phyloP scores from a whole-genome alignment of 2,113 vertebrate species.

The Melospiza georgiana region DNA sequence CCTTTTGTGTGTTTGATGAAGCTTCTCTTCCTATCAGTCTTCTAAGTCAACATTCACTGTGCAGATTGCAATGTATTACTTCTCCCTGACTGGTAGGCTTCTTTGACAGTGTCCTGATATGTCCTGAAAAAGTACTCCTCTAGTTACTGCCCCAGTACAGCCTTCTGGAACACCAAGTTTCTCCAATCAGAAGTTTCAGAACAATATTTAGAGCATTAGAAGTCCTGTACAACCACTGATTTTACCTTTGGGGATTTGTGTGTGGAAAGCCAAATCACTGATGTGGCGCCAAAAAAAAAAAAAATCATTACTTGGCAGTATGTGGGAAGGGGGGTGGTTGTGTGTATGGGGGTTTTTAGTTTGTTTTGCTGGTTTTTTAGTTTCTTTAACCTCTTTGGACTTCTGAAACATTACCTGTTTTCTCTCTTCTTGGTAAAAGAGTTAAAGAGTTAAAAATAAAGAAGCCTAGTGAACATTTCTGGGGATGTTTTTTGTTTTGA shows the following conservation, averaged over 20 bases:
- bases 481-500: neutral
- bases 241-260: neutral
- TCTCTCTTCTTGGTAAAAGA: neutral
- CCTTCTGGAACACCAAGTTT: neutral
- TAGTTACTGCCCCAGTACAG: neutral
- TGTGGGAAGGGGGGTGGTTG: neutral
- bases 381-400: neutral
- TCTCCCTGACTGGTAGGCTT: neutral
- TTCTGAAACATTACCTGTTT: neutral
- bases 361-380: neutral
- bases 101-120: neutral
- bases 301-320: neutral
- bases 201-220: neutral
- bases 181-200: neutral
- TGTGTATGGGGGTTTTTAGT: rapidly evolving
- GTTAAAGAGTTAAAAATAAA: neutral
- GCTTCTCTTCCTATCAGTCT: neutral
- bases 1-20: neutral
- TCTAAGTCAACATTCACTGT: neutral
- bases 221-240: neutral
- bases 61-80: neutral
- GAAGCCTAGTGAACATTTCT: neutral
- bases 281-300: neutral
- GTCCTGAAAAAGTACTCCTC: neutral
- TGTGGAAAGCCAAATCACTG: slow-evolving; percentile 7